phyloP scores from a whole-genome alignment of 2,888 invertebrate genomes.

The Meghimatium bilineatum region DNA sequence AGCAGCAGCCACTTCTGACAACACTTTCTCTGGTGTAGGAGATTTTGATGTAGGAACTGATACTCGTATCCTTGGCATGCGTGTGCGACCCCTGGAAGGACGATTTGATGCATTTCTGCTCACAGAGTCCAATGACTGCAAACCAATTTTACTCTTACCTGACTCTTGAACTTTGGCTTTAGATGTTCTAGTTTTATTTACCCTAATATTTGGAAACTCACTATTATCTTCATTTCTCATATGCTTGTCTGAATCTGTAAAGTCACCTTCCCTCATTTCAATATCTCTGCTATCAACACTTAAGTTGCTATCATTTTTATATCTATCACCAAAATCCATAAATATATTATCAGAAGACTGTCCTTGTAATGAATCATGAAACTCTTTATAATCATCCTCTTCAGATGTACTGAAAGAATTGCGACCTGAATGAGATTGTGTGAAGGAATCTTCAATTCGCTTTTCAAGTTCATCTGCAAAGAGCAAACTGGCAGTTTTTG shows the following conservation, averaged over 20 bases:
- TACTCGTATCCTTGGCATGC: constrained; percentile 28
- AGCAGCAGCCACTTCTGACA: constrained; percentile 50
- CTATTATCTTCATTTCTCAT: background rate
- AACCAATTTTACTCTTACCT: background rate
- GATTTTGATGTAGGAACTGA: background rate
- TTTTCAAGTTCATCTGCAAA: constrained; percentile 33
- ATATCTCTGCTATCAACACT: background rate
- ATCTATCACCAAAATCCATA: constrained; percentile 14
- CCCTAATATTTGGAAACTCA: background rate
- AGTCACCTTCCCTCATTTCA: background rate
- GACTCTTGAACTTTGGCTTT: background rate
- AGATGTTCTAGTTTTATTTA: background rate
- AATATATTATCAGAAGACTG: background rate
- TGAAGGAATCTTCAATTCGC: background rate
- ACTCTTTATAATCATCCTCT: constrained; percentile 13
- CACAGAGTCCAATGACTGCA: background rate
- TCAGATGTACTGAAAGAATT: constrained; percentile 10
- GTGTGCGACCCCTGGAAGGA: constrained; percentile 53
- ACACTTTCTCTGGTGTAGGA: constrained; percentile 38
- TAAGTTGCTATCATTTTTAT: background rate
- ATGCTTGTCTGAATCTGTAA: background rate
- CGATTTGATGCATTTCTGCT: constrained; percentile 43
- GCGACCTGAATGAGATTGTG: background rate
- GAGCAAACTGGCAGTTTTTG: constrained; percentile 58
- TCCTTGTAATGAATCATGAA: background rate